Percentiles rank a stretch among this genome's conserved stretches.
Conservation (phyloP, 2,797 vertebrate genomes). For the Falco columbarius region DNA sequence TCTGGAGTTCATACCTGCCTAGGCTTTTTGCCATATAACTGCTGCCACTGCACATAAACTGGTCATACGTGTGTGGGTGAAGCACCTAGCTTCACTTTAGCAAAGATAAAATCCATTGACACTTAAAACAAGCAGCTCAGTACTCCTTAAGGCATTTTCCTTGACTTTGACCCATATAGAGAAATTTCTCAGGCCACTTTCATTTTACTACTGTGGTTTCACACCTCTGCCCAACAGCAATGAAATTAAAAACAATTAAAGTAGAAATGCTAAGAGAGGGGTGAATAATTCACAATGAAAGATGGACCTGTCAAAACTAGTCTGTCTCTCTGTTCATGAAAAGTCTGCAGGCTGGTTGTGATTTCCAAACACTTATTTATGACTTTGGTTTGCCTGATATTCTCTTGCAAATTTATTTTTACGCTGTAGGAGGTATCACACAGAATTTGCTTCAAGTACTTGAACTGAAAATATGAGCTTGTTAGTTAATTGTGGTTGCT, state of each 20-base stretch:
- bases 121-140: neutral
- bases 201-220: conserved; percentile 14
- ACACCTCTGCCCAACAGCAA: neutral
- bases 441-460: neutral
- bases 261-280: neutral
- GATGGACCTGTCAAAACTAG: neutral
- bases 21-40: neutral
- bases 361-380: conserved; percentile 24
- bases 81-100: neutral
- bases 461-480: neutral
- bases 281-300: conserved; percentile 20
- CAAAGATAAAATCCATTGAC: neutral
- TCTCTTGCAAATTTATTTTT: neutral
- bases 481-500: neutral
- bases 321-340: neutral
- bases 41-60: neutral
- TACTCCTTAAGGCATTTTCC: neutral
- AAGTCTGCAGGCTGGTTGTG: neutral
- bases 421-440: neutral
- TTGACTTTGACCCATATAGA: neutral
- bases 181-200: neutral
- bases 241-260: conserved; percentile 36
- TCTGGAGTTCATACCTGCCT: neutral
- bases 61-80: neutral
- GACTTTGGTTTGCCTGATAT: neutral